Evolutionary conservation across 2,797 vertebrate species (phyloP), one percentile per base, ranked within the genome.

Genomic region (Chromobotia macracanthus): DNA sequence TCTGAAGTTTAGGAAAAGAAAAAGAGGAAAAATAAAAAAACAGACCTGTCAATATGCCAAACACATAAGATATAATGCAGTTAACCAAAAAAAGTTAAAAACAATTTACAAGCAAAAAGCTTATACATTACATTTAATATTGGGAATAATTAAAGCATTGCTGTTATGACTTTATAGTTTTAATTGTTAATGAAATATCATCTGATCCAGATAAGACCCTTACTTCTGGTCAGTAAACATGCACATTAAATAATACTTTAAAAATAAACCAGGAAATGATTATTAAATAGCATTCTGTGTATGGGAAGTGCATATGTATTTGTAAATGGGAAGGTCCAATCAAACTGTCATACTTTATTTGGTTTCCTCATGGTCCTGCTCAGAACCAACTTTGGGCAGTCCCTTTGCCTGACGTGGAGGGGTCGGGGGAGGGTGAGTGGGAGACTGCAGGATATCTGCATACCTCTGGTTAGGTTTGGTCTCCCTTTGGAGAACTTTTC

Each of bases 381-480:
- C 86, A 1, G 85, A 55, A 38, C 41, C 31, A 0, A 83, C 58
- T 79, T 70, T 73, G 41, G 75, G 61, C 5, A 82, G 85, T 66
- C 86, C 85, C 23, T 83, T 76, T 2, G 90, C 87, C 77, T 91
- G 92, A 56, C 95, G 92, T 31, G 95, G 96, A 18, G 94, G 95
- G 2, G 95, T 83, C 0, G 95, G 94, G 16, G 96, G 95, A 1
- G 96, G 95, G 69, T 93, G 94, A 0, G 87, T 85, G 0, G 93
- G 89, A 0, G 94, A 95, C 86, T 95, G 94, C 19, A 97, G 93
- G 84, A 95, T 93, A 84, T 97, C 95, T 0, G 88, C 92, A 44
- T 95, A 96, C 16, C 90, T 88, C 84, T 91, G 93, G 88, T 90
- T 92, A 13, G 5, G 92, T 75, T 91, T 91, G 82, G 84, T 90